phyloP scores from a whole-genome alignment of 2,797 vertebrate genomes.

The Spinibarbus caldwelli region DNA sequence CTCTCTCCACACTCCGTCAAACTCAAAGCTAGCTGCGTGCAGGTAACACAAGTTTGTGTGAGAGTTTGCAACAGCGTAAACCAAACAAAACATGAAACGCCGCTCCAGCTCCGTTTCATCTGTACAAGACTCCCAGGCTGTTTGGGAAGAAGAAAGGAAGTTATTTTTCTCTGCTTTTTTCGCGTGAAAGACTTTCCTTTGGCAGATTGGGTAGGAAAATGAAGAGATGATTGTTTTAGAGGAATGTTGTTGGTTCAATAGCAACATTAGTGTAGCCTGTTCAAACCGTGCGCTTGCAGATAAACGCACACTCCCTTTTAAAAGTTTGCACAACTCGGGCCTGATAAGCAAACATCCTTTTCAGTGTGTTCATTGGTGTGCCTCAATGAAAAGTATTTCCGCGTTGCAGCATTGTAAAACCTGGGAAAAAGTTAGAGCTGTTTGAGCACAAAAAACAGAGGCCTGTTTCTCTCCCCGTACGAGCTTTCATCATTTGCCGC shows the following conservation, averaged over 20 bases:
- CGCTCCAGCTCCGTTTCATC: slow-evolving; percentile 49
- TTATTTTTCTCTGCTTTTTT: slow-evolving; percentile 70
- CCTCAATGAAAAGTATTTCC: slow-evolving; percentile 41
- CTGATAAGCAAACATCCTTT: slow-evolving; percentile 53
- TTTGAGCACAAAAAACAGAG: slow-evolving; percentile 38
- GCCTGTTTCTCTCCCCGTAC: slow-evolving; percentile 7
- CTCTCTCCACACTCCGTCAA: slow-evolving; percentile 45
- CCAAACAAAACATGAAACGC: slow-evolving; percentile 77
- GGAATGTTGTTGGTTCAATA: slow-evolving; percentile 72
- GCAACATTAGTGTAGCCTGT: slow-evolving; percentile 77
- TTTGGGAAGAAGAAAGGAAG: slow-evolving; percentile 67
- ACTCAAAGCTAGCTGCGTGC: slow-evolving; percentile 48
- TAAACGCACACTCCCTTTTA: slow-evolving; percentile 40
- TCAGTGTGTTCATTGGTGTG: slow-evolving; percentile 45
- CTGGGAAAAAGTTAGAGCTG: slow-evolving; percentile 25
- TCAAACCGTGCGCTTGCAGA: slow-evolving; percentile 61
- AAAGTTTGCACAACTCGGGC: slow-evolving; percentile 50
- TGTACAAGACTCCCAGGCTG: slow-evolving; percentile 43
- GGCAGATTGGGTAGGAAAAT: slow-evolving; percentile 48
- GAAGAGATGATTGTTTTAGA: slow-evolving; percentile 46
- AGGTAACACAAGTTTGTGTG: slow-evolving; percentile 73
- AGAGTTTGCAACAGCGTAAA: slow-evolving; percentile 64
- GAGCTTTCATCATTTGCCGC: slow-evolving; percentile 54
- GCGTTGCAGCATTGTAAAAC: slow-evolving; percentile 38
- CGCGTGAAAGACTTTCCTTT: slow-evolving; percentile 61